A percentile compares a stretch with the other conserved stretches of the same genome.
phyloP scores from a whole-genome alignment of 2,888 invertebrate genomes.

The Lucinisca nassula region DNA sequence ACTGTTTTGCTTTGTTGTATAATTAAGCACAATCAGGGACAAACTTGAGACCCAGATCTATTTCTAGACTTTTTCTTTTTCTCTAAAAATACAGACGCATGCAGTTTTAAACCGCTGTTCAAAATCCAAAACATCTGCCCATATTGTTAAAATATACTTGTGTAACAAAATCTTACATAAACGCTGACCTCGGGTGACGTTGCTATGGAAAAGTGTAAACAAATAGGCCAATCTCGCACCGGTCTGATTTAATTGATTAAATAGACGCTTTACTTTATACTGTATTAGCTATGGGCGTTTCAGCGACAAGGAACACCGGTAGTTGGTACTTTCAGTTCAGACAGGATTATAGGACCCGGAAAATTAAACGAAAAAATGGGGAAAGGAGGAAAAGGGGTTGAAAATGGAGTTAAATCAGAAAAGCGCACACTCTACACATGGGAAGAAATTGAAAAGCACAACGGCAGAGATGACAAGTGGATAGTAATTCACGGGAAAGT shows the following conservation, averaged over 20 bases:
- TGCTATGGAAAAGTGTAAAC: neutral
- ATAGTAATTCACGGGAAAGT: constrained; percentile 83
- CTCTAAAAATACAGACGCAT: no score
- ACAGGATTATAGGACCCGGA: neutral
- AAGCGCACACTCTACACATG: constrained; percentile 66
- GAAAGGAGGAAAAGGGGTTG: constrained; percentile 58
- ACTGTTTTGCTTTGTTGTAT: no score
- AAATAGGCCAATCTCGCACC: neutral
- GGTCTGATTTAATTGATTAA: neutral
- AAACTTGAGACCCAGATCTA: no score
- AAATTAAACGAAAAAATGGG: constrained; percentile 45
- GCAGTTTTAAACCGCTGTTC: no score
- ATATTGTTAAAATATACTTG: neutral
- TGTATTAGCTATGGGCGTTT: constrained; percentile 22
- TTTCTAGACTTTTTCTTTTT: no score
- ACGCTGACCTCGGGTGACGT: neutral
- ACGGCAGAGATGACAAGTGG: constrained; percentile 81
- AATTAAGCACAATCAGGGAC: no score
- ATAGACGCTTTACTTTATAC: constrained; percentile 13
- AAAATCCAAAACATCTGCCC: no score
- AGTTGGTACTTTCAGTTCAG: neutral
- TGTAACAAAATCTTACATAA: neutral
- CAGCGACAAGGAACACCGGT: neutral
- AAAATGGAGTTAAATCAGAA: constrained; percentile 27
- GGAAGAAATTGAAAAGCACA: constrained; percentile 83